phyloP scores from a whole-genome alignment of 2,888 invertebrate genomes.

The Thysanoteuthis rhombus region DNA sequence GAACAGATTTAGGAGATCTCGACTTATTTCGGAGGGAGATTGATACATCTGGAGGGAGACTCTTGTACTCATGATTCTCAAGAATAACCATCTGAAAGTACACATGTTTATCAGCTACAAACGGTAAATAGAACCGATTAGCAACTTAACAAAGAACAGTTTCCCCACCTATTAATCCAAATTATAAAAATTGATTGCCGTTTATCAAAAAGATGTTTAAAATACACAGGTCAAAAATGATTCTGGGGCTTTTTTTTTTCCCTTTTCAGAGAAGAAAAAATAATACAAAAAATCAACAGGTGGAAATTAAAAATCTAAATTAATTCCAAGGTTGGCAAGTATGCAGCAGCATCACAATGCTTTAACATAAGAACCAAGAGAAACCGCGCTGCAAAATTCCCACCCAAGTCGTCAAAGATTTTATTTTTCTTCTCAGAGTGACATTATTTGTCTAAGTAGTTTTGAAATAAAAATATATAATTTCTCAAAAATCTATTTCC shows the following conservation, averaged over 20 bases:
- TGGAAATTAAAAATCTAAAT: not conserved
- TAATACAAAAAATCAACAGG: not conserved
- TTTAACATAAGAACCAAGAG: not conserved
- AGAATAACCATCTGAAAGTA: constrained; percentile 29
- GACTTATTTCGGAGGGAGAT: constrained; percentile 33
- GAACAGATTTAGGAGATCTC: constrained; percentile 33
- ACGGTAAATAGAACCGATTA: not conserved
- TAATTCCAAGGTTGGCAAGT: constrained; percentile 12
- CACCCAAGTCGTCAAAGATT: not conserved
- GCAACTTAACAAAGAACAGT: constrained; percentile 12
- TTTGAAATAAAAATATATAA: not conserved
- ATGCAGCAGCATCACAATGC: not conserved
- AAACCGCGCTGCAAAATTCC: not conserved
- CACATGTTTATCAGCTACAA: constrained; percentile 31
- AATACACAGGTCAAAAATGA: not conserved
- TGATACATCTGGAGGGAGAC: constrained; percentile 33
- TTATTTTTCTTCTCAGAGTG: not conserved
- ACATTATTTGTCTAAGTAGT: not conserved
- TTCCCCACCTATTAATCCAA: not conserved
- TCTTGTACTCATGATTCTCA: constrained; percentile 33
- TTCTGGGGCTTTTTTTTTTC: not conserved
- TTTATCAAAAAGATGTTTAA: not conserved
- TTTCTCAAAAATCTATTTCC: not conserved
- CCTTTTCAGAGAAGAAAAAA: not conserved
- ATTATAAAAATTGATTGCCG: not conserved